Percentiles rank a stretch among this genome's conserved stretches.
phyloP scores from a whole-genome alignment of 2,797 vertebrate species.

The Notolepis coatsorum region DNA sequence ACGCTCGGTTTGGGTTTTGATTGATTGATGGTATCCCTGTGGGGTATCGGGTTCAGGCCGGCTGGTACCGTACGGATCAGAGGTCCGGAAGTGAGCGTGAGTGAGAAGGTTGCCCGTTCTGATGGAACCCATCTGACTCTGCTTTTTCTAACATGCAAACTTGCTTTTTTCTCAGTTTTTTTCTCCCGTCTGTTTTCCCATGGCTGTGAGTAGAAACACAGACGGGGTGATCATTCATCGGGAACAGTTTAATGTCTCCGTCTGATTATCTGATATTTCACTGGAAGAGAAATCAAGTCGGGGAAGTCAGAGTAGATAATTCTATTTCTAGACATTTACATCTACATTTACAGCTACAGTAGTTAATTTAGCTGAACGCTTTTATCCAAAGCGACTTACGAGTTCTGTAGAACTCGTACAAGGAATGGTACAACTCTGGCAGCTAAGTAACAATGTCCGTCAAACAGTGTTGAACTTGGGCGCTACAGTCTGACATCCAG shows the following conservation, averaged over 20 bases:
- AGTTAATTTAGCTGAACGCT: no score
- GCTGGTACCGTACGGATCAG: background rate
- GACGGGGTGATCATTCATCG: background rate
- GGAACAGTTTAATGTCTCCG: background rate
- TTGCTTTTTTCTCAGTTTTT: conserved; percentile 14
- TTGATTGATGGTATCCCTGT: conserved; percentile 13
- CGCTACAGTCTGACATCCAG: no score
- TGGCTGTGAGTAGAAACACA: conserved; percentile 2
- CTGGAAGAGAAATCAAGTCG: background rate
- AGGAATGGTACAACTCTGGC: no score
- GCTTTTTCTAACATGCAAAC: background rate
- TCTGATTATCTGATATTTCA: background rate
- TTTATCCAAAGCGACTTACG: no score
- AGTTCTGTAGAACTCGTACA: no score
- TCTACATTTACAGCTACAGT: no score
- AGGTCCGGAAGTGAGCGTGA: background rate
- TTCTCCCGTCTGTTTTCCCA: conserved; percentile 15
- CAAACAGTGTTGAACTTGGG: no score
- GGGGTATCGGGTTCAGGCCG: conserved; percentile 2
- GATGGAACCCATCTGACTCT: conserved; percentile 20
- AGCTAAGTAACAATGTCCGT: no score
- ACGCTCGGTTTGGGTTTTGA: background rate
- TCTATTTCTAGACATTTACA: background rate
- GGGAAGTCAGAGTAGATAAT: no score
- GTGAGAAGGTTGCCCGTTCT: background rate